These are phyloP conservation scores for Nesometra sesokonis DNA, from an alignment of 35 echinoderm and acorn worm genomes.

Conservation along the genomic window DNA sequence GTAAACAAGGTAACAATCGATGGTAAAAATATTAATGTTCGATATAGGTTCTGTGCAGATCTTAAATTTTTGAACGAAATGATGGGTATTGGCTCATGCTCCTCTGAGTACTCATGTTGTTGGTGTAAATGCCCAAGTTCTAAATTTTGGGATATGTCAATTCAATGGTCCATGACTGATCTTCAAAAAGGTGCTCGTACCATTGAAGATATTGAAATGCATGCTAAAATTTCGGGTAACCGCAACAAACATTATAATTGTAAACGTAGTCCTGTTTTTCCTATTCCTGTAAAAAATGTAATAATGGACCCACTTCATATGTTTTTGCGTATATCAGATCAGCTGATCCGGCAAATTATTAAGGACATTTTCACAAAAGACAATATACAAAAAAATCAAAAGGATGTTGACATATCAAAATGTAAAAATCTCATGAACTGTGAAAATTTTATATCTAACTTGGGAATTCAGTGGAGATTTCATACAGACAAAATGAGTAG, in stretches of 20 bases:
- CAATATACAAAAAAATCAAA: conserved; percentile 25
- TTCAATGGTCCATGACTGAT: background rate
- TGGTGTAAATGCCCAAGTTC: conserved; percentile 12
- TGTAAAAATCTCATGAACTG: conserved; percentile 23
- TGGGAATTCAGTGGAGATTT: conserved; percentile 33
- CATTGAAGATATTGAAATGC: conserved; percentile 6
- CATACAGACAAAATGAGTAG: conserved; percentile 3
- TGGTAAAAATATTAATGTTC: background rate
- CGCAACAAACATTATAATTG: conserved; percentile 17
- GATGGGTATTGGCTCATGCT: conserved; percentile 12
- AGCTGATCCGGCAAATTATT: conserved; percentile 31
- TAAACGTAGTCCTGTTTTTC: conserved; percentile 22
- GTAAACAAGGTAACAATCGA: background rate
- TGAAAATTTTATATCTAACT: conserved; percentile 15
- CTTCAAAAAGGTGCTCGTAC: background rate
- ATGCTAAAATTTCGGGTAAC: background rate
- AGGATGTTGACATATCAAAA: conserved; percentile 13
- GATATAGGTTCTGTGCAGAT: conserved; percentile 4
- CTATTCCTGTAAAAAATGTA: conserved; percentile 17
- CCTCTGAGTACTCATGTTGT: conserved; percentile 5
- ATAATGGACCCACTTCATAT: conserved; percentile 39
- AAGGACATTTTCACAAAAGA: conserved; percentile 1
- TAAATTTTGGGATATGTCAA: conserved; percentile 13
- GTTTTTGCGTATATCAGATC: conserved; percentile 40
- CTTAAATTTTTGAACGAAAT: conserved; percentile 14